phyloP scores from a whole-genome alignment of 1,140 invertebrate species.

The Brachystomella parvula region DNA sequence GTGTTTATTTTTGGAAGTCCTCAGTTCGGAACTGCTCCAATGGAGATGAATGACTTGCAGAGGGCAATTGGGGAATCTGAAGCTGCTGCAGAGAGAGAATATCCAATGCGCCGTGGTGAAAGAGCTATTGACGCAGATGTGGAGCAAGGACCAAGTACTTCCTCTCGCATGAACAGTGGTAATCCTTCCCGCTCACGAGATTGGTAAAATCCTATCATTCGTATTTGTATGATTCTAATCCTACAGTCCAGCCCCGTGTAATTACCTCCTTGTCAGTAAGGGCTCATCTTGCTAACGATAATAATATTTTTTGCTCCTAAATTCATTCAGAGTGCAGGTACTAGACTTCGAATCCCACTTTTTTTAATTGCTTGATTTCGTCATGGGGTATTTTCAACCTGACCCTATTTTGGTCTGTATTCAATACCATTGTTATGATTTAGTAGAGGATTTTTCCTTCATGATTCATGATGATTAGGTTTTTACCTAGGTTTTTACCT shows the following conservation, averaged over 20 bases:
- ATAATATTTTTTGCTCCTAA: background rate
- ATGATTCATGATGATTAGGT: too few relatives aligned
- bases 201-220: background rate
- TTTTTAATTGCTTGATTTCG: too few relatives aligned
- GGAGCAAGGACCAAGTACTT: background rate
- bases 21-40: conserved; percentile 21
- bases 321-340: background rate
- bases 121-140: background rate
- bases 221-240: background rate
- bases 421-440: too few relatives aligned
- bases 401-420: too few relatives aligned
- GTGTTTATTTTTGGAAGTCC: conserved; percentile 34
- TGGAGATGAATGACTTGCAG: conserved; percentile 19
- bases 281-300: background rate
- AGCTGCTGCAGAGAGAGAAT: background rate
- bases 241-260: background rate
- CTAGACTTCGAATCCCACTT: background rate
- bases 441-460: too few relatives aligned
- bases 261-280: background rate
- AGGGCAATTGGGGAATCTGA: conserved; percentile 9
- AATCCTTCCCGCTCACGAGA: background rate
- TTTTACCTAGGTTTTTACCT: too few relatives aligned
- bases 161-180: background rate
- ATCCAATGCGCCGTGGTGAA: background rate
- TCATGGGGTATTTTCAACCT: too few relatives aligned